Conservation (phyloP, 2,888 invertebrate genomes). For the Adela reaumurella region DNA sequence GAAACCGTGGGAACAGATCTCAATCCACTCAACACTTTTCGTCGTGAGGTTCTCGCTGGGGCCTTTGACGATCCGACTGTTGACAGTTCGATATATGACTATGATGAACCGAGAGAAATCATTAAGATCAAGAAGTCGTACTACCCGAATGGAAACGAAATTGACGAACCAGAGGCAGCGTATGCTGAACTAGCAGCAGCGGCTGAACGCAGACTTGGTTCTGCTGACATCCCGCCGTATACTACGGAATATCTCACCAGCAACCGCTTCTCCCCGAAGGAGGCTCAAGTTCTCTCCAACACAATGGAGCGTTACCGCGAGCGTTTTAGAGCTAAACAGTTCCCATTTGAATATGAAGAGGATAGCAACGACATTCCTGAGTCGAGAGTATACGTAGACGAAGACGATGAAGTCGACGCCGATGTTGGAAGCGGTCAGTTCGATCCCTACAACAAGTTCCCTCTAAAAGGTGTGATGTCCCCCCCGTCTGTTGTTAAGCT, state of each 20-base stretch:
- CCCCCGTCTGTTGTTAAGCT: background rate
- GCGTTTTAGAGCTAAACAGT: conserved; percentile 43
- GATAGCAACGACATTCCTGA: conserved; percentile 44
- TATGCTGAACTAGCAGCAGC: conserved; percentile 38
- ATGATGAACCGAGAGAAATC: background rate
- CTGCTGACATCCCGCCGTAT: conserved; percentile 27
- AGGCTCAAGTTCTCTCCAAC: conserved; percentile 41
- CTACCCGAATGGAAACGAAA: conserved; percentile 17
- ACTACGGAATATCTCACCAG: conserved; percentile 42
- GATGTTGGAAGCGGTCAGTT: conserved; percentile 44
- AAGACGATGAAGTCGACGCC: conserved; percentile 45
- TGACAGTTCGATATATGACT: too few species aligned
- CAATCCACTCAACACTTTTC: conserved; percentile 18
- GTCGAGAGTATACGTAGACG: conserved; percentile 55
- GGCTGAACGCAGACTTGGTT: conserved; percentile 39
- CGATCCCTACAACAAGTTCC: conserved; percentile 20
- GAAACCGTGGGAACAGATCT: conserved; percentile 43
- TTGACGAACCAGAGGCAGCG: conserved; percentile 25
- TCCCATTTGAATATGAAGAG: conserved; percentile 47
- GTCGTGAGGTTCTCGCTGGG: background rate
- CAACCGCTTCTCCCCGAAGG: conserved; percentile 36
- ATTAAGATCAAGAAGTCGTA: conserved; percentile 36
- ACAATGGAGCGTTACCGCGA: conserved; percentile 44
- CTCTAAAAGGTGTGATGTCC: background rate
- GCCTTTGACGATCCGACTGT: background rate